Conservation (phyloP, 2,797 vertebrate genomes). For the Notolepis coatsorum region DNA sequence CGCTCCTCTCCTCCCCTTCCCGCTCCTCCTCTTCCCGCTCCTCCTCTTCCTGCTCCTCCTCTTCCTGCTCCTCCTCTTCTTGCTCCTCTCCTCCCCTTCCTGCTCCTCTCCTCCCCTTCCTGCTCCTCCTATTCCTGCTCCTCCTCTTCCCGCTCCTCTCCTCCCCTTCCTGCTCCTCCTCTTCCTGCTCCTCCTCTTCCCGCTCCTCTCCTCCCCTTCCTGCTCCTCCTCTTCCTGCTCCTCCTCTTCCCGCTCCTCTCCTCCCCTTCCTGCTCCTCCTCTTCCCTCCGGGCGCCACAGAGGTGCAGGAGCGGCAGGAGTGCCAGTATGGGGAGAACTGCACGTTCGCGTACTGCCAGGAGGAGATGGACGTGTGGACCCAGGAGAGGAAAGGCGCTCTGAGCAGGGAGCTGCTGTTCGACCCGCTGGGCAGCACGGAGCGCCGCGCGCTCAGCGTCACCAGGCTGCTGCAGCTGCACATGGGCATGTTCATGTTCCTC, state of each 20-base stretch:
- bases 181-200: too few species aligned
- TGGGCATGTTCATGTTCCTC: conserved; percentile 92
- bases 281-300: conserved; percentile 80
- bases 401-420: conserved; percentile 96
- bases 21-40: too few species aligned
- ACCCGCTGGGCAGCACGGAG: conserved; percentile 86
- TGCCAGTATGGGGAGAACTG: conserved; percentile 99
- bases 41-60: too few species aligned
- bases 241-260: not conserved
- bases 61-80: too few species aligned
- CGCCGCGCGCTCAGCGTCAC: conserved; percentile 84
- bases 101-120: too few species aligned
- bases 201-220: too few species aligned
- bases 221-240: too few species aligned
- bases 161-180: too few species aligned
- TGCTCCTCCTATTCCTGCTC: too few species aligned
- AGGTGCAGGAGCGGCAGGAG: conserved; percentile 98
- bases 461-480: conserved; percentile 84
- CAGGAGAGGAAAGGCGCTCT: conserved; percentile 97
- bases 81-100: too few species aligned
- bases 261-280: conserved; percentile 19
- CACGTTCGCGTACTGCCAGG: conserved; percentile 99
- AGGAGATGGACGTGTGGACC: conserved; percentile 99
- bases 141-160: too few species aligned
- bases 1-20: conserved; percentile 9